phyloP scores from a whole-genome alignment of 1,140 invertebrate species.

The Leptoteleia sp. region DNA sequence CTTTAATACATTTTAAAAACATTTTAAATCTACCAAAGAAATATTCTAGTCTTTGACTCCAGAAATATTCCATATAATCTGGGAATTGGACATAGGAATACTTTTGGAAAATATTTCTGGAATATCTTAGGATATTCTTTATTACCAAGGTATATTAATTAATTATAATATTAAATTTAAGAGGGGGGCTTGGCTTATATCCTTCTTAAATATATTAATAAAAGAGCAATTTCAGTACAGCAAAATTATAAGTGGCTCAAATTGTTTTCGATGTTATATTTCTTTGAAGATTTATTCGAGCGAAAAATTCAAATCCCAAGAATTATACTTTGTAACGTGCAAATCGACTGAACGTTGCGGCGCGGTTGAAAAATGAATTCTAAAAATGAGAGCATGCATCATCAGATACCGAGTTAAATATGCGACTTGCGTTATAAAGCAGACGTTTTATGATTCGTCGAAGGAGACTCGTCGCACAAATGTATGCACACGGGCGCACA shows the following conservation, averaged over 20 bases:
- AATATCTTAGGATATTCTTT: no score
- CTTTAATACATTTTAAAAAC: no score
- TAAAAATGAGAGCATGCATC: conserved; percentile 55
- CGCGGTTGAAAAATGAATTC: conserved; percentile 40
- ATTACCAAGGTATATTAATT: no score
- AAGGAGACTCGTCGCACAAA: conserved; percentile 48
- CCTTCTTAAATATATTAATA: no score
- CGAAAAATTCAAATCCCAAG: conserved; percentile 9
- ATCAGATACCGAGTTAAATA: conserved; percentile 46
- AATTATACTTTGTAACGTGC: conserved; percentile 20
- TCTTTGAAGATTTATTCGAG: conserved; percentile 4
- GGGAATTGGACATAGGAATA: no score
- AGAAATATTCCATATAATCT: no score
- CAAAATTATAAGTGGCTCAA: background rate
- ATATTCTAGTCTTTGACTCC: no score
- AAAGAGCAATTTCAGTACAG: no score
- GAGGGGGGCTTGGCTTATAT: no score
- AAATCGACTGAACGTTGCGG: conserved; percentile 14
- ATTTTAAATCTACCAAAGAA: no score
- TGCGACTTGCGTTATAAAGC: conserved; percentile 38
- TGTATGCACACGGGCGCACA: conserved; percentile 15
- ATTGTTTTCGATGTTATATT: background rate
- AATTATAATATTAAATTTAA: no score
- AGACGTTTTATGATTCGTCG: conserved; percentile 54
- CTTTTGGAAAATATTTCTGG: no score